Conservation (phyloP, 2,888 invertebrate species). For the Graphium colonna region DNA sequence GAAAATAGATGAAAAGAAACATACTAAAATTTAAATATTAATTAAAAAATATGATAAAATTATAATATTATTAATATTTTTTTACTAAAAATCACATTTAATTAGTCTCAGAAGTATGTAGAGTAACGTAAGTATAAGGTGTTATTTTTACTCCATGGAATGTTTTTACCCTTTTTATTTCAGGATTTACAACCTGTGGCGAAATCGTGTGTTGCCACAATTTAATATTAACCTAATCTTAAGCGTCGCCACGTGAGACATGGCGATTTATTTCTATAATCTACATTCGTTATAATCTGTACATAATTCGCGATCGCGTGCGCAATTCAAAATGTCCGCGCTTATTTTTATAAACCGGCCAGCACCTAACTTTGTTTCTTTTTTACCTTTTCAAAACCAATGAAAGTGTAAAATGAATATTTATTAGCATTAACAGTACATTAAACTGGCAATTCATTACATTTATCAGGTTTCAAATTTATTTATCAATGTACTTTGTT, state of each 20-base stretch:
- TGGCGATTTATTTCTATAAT: conserved; percentile 17
- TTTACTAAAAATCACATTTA: no score
- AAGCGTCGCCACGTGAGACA: not conserved
- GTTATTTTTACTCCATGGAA: no score
- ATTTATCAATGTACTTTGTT: conserved; percentile 10
- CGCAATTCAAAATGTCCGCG: conserved; percentile 19
- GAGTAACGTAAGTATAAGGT: no score
- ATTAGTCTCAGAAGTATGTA: no score
- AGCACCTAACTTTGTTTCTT: conserved; percentile 13
- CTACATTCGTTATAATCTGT: conserved; percentile 22
- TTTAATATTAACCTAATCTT: not conserved
- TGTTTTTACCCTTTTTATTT: no score
- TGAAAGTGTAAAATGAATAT: conserved; percentile 17
- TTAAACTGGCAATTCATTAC: conserved; percentile 17
- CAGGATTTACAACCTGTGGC: no score
- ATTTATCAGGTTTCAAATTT: conserved; percentile 16
- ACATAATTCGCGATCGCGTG: conserved; percentile 16
- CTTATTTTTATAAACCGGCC: conserved; percentile 11
- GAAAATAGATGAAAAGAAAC: no score
- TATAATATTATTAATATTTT: no score
- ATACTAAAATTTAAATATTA: no score
- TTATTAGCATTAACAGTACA: conserved; percentile 16
- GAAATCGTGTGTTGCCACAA: no score
- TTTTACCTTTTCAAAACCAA: conserved; percentile 7
- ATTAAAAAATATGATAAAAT: no score